Evolutionary conservation across 2,888 invertebrate genomes (phyloP), one percentile per base, ranked within the genome.

Genomic region (Perithous albicinctus): DNA sequence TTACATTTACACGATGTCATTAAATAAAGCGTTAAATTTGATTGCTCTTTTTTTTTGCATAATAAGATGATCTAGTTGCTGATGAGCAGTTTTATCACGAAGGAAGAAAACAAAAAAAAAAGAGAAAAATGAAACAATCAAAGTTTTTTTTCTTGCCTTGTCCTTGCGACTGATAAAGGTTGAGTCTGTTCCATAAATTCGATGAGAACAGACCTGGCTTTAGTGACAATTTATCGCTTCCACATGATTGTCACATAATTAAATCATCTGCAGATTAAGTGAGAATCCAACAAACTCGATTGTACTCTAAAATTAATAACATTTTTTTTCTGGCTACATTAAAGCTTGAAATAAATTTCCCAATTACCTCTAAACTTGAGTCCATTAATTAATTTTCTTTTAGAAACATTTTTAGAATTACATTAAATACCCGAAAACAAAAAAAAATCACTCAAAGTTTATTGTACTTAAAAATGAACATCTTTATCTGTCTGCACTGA

Each of bases 201-300:
- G 48, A 38, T 23, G 20, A 35, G 35, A 51, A 69, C 46, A 41
- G 41, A 46, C 35, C 35, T 38, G 54, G 51, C 38, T 20, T 51
- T 38, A 69, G 38, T 38, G 51, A 69, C 23, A 35, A 51, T 29
- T 23, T 15, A n/a, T 20, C 38, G n/a, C 23, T 32, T 35, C 29
- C 67, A 69, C 54, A 38, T 69, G 69, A 54, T 54, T 38, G 15
- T 35, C 23, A 6, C 38, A 20, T 51, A 23, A 66, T 66, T 38
- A 35, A 15, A 69, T 38, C 23, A 23, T 69, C 23, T 23, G 10
- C 23, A 18, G 38, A 51, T 69, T 7, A 69, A 23, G 26, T 26
- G 12, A 10, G n/a, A n/a, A 64, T 3, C 0, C 51, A 5, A 38
- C 1, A 51, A 54, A 54, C 12, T 67, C 67, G 4, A 26, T 29